phyloP scores from a whole-genome alignment of 2,797 vertebrate species.

The Anableps anableps region DNA sequence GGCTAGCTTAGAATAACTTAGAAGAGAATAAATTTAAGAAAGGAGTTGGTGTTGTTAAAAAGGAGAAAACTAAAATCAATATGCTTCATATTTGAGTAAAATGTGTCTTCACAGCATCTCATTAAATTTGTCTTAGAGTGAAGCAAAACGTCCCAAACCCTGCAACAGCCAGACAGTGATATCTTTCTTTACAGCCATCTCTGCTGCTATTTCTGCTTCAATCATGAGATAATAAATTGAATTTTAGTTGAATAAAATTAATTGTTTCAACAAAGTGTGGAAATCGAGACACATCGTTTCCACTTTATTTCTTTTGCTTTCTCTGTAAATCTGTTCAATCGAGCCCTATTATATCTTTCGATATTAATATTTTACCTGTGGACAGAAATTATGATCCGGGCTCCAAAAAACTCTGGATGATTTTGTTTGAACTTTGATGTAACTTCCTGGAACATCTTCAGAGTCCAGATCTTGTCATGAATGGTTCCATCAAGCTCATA shows the following conservation, averaged over 20 bases:
- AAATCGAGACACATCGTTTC: background rate
- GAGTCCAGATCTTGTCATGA: slow-evolving; percentile 81
- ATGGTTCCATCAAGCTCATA: slow-evolving; percentile 89
- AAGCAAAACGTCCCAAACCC: background rate
- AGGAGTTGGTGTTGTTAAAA: background rate
- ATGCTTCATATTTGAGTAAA: background rate
- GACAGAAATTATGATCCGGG: slow-evolving; percentile 85
- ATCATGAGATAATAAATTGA: slow-evolving; percentile 15
- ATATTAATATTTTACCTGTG: slow-evolving; percentile 79
- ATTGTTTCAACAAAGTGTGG: background rate
- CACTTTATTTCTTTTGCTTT: slow-evolving; percentile 4
- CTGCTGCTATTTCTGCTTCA: background rate
- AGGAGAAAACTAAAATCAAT: background rate
- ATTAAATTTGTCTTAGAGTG: background rate
- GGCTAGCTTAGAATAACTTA: background rate
- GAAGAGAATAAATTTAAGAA: background rate
- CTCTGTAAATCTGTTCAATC: background rate
- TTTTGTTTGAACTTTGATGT: slow-evolving; percentile 77
- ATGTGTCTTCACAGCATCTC: background rate
- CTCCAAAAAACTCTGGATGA: slow-evolving; percentile 88
- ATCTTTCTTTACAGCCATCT: background rate
- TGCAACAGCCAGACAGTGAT: background rate
- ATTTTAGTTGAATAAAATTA: slow-evolving; percentile 15
- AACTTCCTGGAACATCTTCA: slow-evolving; percentile 83
- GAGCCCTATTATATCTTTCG: too few species aligned